phyloP scores from a whole-genome alignment of 2,113 vertebrate genomes.

The Leuciscus idus region DNA sequence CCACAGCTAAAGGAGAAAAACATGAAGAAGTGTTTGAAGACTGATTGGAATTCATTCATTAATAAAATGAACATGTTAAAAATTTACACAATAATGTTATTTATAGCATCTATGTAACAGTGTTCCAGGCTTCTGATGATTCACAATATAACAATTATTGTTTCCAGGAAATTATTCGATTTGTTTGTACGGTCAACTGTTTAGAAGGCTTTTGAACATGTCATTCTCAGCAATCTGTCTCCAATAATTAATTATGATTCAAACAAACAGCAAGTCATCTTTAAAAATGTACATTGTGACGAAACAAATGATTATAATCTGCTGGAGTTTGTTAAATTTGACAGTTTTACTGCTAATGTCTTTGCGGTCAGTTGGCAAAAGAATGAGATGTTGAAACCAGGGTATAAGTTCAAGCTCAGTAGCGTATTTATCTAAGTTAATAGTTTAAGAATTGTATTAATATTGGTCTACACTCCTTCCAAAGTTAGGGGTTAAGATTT shows the following conservation, averaged over 20 bases:
- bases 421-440: not conserved
- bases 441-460: not conserved
- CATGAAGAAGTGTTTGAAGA: not conserved
- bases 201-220: not conserved
- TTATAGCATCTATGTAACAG: not conserved
- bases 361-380: not conserved
- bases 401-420: not conserved
- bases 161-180: conserved; percentile 22
- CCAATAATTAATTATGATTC: not conserved
- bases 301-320: not conserved
- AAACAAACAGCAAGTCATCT: not conserved
- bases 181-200: not conserved
- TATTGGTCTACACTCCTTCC: not conserved
- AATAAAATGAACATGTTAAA: conserved; percentile 1
- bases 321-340: not conserved
- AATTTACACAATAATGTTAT: not conserved
- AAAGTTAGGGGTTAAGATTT: not conserved
- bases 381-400: not conserved
- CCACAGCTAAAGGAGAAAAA: conserved; percentile 9
- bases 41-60: not conserved
- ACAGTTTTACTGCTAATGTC: not conserved
- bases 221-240: not conserved
- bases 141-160: not conserved
- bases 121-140: not conserved
- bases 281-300: not conserved